Conservation (phyloP, 2,113 vertebrate species). For the Centropus unirufus region DNA sequence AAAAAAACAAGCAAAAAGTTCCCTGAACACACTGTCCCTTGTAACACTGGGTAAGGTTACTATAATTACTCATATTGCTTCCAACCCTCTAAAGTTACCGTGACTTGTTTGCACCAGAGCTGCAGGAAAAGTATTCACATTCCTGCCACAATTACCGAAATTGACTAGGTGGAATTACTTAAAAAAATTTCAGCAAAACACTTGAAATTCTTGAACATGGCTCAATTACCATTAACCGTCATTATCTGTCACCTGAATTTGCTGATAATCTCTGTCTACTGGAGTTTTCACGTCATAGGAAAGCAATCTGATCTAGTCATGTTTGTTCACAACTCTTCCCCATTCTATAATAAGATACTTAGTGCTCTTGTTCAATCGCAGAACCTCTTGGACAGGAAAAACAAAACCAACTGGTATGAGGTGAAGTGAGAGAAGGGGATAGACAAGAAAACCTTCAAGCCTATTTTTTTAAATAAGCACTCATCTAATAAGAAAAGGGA, state of each 20-base stretch:
- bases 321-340: not conserved
- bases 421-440: not conserved
- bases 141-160: not conserved
- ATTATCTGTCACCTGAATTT: not conserved
- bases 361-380: too few relatives aligned
- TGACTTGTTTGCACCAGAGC: not conserved
- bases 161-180: not conserved
- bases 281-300: not conserved
- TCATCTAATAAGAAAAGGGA: not conserved
- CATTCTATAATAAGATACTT: not conserved
- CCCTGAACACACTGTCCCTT: not conserved
- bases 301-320: accelerated
- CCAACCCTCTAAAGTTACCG: not conserved
- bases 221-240: not conserved
- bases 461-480: not conserved
- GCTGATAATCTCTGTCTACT: not conserved
- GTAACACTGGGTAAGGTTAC: not conserved
- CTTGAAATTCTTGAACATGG: not conserved
- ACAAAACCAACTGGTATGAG: accelerated
- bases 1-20: not conserved
- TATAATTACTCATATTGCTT: not conserved
- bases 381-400: too few relatives aligned
- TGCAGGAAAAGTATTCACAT: not conserved
- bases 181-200: not conserved
- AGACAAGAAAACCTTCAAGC: not conserved